Conservation (phyloP, 2,113 vertebrate genomes). For the Euleptes europaea region DNA sequence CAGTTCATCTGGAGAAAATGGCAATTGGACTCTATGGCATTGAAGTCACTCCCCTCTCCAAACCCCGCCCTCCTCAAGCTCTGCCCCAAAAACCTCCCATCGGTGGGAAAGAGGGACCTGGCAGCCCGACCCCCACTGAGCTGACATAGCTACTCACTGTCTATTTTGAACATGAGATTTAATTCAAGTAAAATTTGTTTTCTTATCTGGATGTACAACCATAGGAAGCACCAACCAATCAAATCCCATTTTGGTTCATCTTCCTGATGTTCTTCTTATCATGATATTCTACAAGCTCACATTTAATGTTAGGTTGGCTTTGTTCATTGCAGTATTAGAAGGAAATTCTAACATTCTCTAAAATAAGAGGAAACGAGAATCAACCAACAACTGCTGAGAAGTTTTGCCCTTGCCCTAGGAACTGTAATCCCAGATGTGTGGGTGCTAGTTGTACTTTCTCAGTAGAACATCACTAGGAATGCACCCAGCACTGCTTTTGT, state of each 20-base stretch:
- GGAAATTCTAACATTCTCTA: not conserved
- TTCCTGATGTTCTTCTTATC: not conserved
- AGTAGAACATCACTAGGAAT: not conserved
- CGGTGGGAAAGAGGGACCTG: no score
- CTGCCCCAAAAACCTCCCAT: no score
- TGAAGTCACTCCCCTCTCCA: no score
- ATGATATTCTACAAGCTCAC: not conserved
- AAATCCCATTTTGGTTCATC: not conserved
- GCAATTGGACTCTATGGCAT: no score
- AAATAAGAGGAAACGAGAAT: not conserved
- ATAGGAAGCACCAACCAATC: not conserved
- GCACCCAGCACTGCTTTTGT: no score
- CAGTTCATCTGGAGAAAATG: no score
- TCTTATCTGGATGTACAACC: no score
- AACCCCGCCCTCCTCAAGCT: no score
- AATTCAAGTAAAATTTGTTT: no score
- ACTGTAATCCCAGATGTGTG: not conserved
- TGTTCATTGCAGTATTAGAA: not conserved
- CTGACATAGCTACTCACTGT: no score
- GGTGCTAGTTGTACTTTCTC: not conserved
- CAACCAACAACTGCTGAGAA: not conserved
- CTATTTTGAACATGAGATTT: no score
- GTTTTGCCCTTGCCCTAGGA: not conserved
- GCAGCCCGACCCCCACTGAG: no score
- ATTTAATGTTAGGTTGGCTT: not conserved